These are phyloP conservation scores for Xenopus petersii DNA, from an alignment of 2,797 vertebrate species.

Conservation along the genomic window DNA sequence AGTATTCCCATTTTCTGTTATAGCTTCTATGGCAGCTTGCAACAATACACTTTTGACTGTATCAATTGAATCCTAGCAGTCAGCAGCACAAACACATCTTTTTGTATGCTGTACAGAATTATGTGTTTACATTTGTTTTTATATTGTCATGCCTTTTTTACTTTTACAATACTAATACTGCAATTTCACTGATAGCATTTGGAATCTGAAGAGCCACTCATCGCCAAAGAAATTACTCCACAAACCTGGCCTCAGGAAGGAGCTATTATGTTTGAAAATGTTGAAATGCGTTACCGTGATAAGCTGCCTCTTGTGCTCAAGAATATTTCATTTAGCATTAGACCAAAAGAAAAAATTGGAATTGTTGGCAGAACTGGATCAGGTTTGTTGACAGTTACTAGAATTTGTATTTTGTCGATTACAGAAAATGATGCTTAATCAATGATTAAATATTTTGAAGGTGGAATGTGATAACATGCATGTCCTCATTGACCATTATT, in stretches of 20 bases:
- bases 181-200: slow-evolving; percentile 59
- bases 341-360: slow-evolving; percentile 74
- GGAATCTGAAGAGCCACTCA: slow-evolving; percentile 68
- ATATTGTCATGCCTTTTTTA: not conserved
- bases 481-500: no score
- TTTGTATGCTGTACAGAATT: no score
- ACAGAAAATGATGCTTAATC: no score
- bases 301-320: slow-evolving; percentile 73
- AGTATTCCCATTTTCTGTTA: no score
- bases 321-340: slow-evolving; percentile 69
- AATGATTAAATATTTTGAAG: no score
- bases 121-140: not conserved
- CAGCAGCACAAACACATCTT: no score
- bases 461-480: no score
- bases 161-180: not conserved
- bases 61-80: no score
- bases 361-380: slow-evolving; percentile 83
- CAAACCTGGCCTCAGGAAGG: slow-evolving; percentile 75
- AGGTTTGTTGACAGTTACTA: slow-evolving; percentile 56
- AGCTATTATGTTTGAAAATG: slow-evolving; percentile 73
- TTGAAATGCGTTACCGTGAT: slow-evolving; percentile 76
- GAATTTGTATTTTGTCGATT: no score
- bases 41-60: no score
- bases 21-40: no score
- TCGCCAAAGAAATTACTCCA: slow-evolving; percentile 50